Evolutionary conservation across 2,113 vertebrate genomes (phyloP).

Genomic region (Muntiacus reevesi): DNA sequence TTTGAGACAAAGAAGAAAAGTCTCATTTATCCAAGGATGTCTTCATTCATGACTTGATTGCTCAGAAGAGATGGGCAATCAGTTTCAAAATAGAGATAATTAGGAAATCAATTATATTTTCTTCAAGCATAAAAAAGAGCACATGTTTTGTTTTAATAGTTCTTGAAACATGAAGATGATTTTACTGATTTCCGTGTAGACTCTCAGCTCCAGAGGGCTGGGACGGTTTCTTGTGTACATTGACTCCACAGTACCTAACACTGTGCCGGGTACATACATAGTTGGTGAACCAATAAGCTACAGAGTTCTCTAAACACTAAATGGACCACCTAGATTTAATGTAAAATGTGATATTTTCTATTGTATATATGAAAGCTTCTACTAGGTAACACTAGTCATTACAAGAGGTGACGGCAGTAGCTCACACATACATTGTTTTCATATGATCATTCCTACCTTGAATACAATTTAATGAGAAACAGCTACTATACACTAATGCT

Average conservation of each 20-base stretch:
- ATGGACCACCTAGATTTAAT: neutral
- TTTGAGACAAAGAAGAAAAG: neutral
- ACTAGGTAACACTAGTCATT: neutral
- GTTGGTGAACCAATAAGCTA: neutral
- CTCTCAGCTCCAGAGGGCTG: neutral
- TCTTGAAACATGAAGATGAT: neutral
- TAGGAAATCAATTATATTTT: neutral
- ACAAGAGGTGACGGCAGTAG: conserved; percentile 28
- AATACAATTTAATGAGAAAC: conserved; percentile 10
- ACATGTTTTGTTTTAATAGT: neutral
- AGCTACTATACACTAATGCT: conserved; percentile 13
- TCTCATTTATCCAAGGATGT: neutral
- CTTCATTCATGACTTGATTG: neutral
- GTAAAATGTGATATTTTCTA: neutral
- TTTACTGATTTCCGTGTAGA: neutral
- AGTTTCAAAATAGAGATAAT: neutral
- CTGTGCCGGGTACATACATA: neutral
- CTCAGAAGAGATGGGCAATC: neutral
- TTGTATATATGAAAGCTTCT: conserved; percentile 22
- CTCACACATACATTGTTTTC: neutral
- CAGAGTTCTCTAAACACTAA: conserved; percentile 36
- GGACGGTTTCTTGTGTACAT: neutral
- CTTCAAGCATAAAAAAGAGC: neutral
- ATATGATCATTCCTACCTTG: conserved; percentile 6
- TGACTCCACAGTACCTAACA: neutral